Evolutionary conservation across 2,113 vertebrate species (phyloP).

Genomic region (Chloropsis hardwickii): DNA sequence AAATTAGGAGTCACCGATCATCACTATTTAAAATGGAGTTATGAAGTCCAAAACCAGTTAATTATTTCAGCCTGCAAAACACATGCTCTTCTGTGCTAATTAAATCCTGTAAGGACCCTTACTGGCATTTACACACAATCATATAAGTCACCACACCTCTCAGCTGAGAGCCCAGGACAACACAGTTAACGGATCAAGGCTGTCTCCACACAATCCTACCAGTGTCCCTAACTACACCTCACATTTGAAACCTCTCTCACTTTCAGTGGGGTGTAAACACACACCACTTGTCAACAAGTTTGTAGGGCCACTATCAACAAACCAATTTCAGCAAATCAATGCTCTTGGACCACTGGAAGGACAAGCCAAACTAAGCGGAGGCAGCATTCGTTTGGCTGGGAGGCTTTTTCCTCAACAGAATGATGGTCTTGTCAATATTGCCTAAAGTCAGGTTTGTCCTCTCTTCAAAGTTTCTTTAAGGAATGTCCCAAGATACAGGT

Average conservation of each 20-base stretch:
- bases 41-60: not conserved
- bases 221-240: not conserved
- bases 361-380: not conserved
- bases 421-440: not conserved
- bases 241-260: not conserved
- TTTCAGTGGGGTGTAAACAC: not conserved
- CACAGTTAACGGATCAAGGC: not conserved
- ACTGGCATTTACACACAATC: not conserved
- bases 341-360: not conserved
- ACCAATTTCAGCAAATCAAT: not conserved
- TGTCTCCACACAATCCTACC: not conserved
- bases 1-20: constrained; percentile 1
- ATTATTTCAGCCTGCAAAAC: not conserved
- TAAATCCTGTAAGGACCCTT: not conserved
- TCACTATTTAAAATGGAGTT: not conserved
- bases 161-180: not conserved
- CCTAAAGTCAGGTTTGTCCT: not conserved
- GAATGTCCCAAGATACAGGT: not conserved
- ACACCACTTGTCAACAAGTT: not conserved
- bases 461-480: not conserved
- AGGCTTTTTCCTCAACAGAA: not conserved
- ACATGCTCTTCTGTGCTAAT: not conserved
- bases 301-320: not conserved
- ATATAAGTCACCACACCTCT: not conserved
- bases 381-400: not conserved